Conservation (phyloP, 2,113 vertebrate genomes). For the Myrmecobius fasciatus region DNA sequence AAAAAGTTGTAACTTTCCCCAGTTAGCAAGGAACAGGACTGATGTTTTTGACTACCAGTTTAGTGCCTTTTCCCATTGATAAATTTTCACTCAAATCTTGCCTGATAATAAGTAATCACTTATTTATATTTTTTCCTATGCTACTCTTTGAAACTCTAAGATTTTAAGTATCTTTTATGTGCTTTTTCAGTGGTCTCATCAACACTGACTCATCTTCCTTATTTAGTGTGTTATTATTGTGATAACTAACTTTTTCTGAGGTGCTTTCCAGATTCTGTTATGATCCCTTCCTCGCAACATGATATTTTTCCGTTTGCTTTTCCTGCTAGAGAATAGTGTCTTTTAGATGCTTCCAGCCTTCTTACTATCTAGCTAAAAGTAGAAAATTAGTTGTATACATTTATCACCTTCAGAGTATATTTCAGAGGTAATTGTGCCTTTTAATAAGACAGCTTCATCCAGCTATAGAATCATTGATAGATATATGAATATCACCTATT, state of each 20-base stretch:
- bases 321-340: constrained; percentile 46
- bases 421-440: not conserved
- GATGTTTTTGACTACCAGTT: no score
- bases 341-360: constrained; percentile 41
- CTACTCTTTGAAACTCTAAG: constrained; percentile 10
- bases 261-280: constrained; percentile 73
- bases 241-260: constrained; percentile 61
- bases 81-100: constrained; percentile 12
- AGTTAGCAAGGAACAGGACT: constrained; percentile 10
- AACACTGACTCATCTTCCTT: constrained; percentile 41
- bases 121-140: constrained; percentile 14
- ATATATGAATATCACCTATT: no score
- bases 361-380: constrained; percentile 12
- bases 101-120: not conserved
- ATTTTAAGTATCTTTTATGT: constrained; percentile 14
- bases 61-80: not conserved
- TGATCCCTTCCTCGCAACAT: constrained; percentile 65
- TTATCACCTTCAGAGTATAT: constrained; percentile 27
- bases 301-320: constrained; percentile 56
- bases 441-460: constrained; percentile 36
- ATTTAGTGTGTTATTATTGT: constrained; percentile 4
- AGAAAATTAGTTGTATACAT: constrained; percentile 7
- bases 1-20: not conserved
- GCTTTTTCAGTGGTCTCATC: constrained; percentile 22
- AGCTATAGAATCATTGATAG: not conserved